These are phyloP conservation scores for Remorina albescens DNA, from an alignment of 2,797 vertebrate genomes.

Conservation along the genomic window DNA sequence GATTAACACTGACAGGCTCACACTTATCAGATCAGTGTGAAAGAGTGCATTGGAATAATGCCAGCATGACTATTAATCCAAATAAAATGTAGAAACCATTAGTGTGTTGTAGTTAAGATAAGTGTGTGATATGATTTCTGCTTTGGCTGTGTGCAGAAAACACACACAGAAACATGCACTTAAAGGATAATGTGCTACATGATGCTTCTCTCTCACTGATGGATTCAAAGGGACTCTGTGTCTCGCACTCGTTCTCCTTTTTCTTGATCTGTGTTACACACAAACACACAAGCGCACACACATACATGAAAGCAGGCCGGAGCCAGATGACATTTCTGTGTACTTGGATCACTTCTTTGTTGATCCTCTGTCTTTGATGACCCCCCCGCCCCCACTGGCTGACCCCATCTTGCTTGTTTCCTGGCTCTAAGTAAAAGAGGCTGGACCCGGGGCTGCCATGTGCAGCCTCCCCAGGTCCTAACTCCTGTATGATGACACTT, in stretches of 20 bases:
- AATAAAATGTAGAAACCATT: conserved; percentile 30
- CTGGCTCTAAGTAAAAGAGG: conserved; percentile 3
- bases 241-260: not conserved
- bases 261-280: conserved; percentile 5
- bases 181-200: conserved; percentile 50
- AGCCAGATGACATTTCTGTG: conserved; percentile 37
- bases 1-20: not conserved
- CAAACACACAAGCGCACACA: conserved; percentile 2
- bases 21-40: not conserved
- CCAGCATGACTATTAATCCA: conserved; percentile 36
- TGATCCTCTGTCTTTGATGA: conserved; percentile 38
- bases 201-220: conserved; percentile 23
- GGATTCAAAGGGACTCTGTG: conserved; percentile 10
- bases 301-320: conserved; percentile 4
- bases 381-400: conserved; percentile 8
- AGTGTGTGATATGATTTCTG: conserved; percentile 26
- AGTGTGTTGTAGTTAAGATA: not conserved
- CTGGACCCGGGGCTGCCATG: conserved; percentile 41
- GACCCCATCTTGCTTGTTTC: conserved; percentile 49
- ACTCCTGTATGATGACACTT: conserved; percentile 47
- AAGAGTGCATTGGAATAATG: conserved; percentile 2
- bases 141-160: conserved; percentile 35
- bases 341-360: conserved; percentile 35
- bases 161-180: conserved; percentile 44
- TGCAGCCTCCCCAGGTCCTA: conserved; percentile 33